phyloP scores from a whole-genome alignment of 2,113 vertebrate species.

The Oxyura jamaicensis region DNA sequence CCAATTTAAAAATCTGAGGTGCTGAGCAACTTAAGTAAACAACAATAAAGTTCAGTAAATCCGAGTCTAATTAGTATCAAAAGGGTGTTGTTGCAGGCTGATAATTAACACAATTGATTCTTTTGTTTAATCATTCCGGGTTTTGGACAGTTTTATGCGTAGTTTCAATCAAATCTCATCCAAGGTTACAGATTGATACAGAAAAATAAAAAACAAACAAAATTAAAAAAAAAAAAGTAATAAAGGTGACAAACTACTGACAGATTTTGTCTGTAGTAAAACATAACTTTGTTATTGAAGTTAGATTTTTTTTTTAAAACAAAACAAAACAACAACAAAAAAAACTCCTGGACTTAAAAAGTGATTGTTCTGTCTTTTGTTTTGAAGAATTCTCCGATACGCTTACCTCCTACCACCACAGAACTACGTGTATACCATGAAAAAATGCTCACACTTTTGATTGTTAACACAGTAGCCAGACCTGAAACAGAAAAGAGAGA shows the following conservation, averaged over 20 bases:
- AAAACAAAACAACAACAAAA: no score
- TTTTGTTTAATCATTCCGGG: background rate
- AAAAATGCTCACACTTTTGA: background rate
- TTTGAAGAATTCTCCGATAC: background rate
- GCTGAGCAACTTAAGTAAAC: background rate
- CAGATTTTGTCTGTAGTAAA: background rate
- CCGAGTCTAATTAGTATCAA: background rate
- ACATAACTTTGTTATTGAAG: background rate
- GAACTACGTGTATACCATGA: background rate
- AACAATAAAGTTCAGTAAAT: slow-evolving; percentile 11
- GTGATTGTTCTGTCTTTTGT: background rate
- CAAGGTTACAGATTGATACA: background rate
- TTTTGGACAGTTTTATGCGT: background rate
- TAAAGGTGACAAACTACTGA: background rate
- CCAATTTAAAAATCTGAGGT: background rate
- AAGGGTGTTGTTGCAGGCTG: background rate
- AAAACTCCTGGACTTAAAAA: background rate
- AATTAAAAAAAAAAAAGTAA: no score
- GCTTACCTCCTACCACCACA: background rate
- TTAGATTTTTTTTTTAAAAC: background rate
- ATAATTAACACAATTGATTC: background rate
- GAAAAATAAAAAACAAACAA: background rate
- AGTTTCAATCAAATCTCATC: slow-evolving; percentile 9
- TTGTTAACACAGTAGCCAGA: background rate
- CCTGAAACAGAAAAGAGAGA: background rate